Base-by-base conservation (phyloP, 2,888 invertebrate species). In the Monopis laevigella region DNA sequence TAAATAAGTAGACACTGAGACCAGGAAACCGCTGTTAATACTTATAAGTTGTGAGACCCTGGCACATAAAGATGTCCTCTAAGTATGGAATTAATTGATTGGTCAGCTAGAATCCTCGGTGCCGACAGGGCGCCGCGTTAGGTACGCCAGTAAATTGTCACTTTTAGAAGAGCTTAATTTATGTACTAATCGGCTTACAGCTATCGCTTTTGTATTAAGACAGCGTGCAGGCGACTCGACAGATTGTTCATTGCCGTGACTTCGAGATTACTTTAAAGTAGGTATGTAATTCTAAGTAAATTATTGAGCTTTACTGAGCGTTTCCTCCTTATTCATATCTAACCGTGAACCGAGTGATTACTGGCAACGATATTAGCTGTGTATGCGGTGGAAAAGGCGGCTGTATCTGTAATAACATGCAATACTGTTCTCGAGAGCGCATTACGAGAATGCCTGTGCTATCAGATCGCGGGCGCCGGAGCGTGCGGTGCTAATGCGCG, bases 401-500 rank as follows among this genome's bases (percentile, higher is more conserved):
- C 52, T 52, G 56, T 57, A 55, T 17, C 54, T 59, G 62, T 65
- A 65, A 67, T 64, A 67, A 62, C 64, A 67, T 67, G 68, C 66
- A 70, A 68, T 67, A 65, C 57, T 58, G 56, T 56, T 52, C 12
- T 51, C 50, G 44, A 52, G 56, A 59, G 60, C 52, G 56, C 58
- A 63, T 62, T 65, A 61, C 58, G 49, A 58, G 49, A 41, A 32
- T 45, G 54, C 47, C 52, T 56, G 54, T 55, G 59, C 62, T 69
- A 74, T 73, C 74, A 64, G 71, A 72, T 72, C 58, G 63, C 59
- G 69, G 59, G 68, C 60, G 49, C 44, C 58, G 62, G 66, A 71
- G 65, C 72, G 69, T 70, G 73, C 66, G 54, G 58, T 60, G 62
- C 69, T 72, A 73, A 75, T 72, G 71, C 66, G 66, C 59, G 55